Conservation (phyloP, 2,888 invertebrate species). For the Proisotoma minuta region DNA sequence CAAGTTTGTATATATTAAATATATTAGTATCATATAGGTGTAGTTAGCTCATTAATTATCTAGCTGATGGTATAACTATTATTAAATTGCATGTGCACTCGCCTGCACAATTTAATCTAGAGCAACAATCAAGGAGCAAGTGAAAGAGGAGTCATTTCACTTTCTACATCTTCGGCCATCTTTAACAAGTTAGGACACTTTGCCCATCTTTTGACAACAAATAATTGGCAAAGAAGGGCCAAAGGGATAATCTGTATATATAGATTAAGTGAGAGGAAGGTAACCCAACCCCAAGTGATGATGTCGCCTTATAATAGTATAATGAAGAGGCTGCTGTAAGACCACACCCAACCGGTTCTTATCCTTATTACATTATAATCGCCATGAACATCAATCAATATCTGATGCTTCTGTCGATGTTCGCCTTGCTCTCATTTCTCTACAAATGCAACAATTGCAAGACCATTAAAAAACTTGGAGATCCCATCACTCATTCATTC, state of each 20-base stretch:
- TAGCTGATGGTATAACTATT: background rate
- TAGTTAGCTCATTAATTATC: background rate
- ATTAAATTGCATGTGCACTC: constrained; percentile 5
- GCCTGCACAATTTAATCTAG: background rate
- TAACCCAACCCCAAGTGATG: too few species aligned
- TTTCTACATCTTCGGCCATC: constrained; percentile 3
- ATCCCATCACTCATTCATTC: too few species aligned
- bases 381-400: constrained; percentile 5
- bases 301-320: background rate
- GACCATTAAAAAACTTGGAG: background rate
- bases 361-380: background rate
- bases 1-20: too few species aligned
- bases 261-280: background rate
- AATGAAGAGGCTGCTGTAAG: constrained; percentile 6
- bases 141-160: background rate
- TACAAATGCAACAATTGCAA: constrained; percentile 1
- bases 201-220: background rate
- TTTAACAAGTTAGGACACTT: background rate
- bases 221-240: too few species aligned
- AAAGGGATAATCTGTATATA: too few species aligned
- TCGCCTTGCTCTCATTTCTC: constrained; percentile 2
- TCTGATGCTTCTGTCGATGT: constrained; percentile 5
- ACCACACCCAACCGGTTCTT: constrained; percentile 4
- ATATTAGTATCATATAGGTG: background rate
- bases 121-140: background rate